A percentile compares a stretch with the other conserved stretches of the same genome.
Conservation (phyloP, 2,797 vertebrate species). For the Bradypodion pumilum region DNA sequence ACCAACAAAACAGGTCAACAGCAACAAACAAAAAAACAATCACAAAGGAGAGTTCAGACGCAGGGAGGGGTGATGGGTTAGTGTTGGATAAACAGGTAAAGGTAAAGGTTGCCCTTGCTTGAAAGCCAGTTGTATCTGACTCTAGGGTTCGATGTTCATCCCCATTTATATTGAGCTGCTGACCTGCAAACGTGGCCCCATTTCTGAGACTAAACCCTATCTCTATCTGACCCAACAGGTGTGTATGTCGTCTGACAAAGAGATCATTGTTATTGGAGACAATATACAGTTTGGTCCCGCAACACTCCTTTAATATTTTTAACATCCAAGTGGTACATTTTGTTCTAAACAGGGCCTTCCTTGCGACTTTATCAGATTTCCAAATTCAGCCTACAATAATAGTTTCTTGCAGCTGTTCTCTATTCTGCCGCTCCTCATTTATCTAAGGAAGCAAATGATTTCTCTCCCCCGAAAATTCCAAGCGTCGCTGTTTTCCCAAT, state of each 20-base stretch:
- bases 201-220: background rate
- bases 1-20: too few species aligned
- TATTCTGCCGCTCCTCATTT: constrained; percentile 50
- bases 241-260: background rate
- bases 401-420: constrained; percentile 48
- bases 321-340: constrained; percentile 58
- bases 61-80: too few species aligned
- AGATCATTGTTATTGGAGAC: constrained; percentile 56
- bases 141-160: too few species aligned
- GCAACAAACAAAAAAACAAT: too few species aligned
- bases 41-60: too few species aligned
- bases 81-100: too few species aligned
- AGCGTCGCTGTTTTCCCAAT: constrained; percentile 63
- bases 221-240: too few species aligned
- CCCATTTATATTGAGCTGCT: too few species aligned
- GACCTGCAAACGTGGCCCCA: too few species aligned
- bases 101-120: too few species aligned
- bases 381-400: constrained; percentile 61
- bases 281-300: constrained; percentile 54
- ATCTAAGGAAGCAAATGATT: constrained; percentile 46
- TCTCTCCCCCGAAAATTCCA: constrained; percentile 32
- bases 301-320: constrained; percentile 63
- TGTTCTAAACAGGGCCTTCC: constrained; percentile 66
- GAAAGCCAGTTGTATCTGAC: too few species aligned
- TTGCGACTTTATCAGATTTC: constrained; percentile 68